Base-by-base conservation (phyloP, 2,888 invertebrate species). In the Alentia gelatinosa region DNA sequence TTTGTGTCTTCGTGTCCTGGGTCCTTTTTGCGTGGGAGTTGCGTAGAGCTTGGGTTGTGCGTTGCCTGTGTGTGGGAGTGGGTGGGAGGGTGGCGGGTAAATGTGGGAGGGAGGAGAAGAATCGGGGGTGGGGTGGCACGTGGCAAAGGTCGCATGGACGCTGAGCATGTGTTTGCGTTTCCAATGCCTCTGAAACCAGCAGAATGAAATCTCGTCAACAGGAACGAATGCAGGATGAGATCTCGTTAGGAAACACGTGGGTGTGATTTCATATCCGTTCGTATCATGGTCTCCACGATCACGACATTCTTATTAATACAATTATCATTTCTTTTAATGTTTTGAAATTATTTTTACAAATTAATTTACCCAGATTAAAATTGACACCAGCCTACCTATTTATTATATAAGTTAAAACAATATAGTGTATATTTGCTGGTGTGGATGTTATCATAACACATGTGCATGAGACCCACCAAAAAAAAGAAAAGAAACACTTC, bases 111-210 rank as follows among this genome's bases (percentile, higher is more conserved):
- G 15, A 1, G 74, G 74, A 15, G 74, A 47, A 19, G 47, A 12
- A 19, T 9, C 9, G 30, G 74, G 74, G 74, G 7, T 19, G 79
- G 79, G 39, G 79, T 79, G 79, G 79, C 79, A 39, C 79, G 79
- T 79, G 79, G 79, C 79, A 37, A 37, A 5, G 39, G 79, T 7
- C 37, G 37, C 37, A 26, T 35, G 79, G 79, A 7, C 39, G 39
- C 23, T 15, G 35, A 79, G 39, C 79, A 79, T 79, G 79, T 79
- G 79, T 79, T 79, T 79, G 79, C 79, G 79, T 79, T 79, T 79
- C 79, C 35, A 79, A 79, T 79, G 79, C 39, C 5, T 19, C 79
- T 37, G 79, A 1, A 30, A 30, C n/a, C 0, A 68, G 68, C 3
- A 30, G 68, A 68, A 68, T 68, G 68, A 1, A 30, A 68, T 68